A percentile compares a stretch with the other conserved stretches of the same genome.
These are phyloP conservation scores for Lineus longissimus DNA, from an alignment of 1,140 invertebrate genomes.

Conservation along the genomic window DNA sequence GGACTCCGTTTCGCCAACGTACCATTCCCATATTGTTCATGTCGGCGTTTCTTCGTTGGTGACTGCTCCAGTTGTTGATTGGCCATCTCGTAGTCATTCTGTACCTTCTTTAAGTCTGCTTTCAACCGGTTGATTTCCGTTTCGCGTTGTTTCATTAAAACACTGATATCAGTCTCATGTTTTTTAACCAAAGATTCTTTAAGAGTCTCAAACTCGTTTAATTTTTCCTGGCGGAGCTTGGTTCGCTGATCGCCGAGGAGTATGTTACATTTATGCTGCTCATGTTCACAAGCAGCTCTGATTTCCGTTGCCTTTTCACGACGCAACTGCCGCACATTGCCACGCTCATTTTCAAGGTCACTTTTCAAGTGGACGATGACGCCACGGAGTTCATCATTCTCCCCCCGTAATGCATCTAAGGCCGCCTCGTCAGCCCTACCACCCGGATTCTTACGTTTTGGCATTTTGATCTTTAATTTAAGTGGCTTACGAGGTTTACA, in stretches of 20 bases:
- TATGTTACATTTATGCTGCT: constrained; percentile 19
- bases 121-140: constrained; percentile 23
- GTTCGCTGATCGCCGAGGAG: constrained; percentile 17
- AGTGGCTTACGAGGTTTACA: too few relatives aligned
- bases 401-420: too few relatives aligned
- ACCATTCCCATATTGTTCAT: background rate
- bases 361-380: constrained; percentile 20
- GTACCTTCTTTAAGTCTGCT: constrained; percentile 21
- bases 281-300: constrained; percentile 17
- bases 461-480: too few relatives aligned
- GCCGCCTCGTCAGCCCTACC: too few relatives aligned
- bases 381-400: constrained; percentile 23
- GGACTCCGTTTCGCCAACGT: constrained; percentile 18
- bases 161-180: constrained; percentile 23
- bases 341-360: constrained; percentile 25
- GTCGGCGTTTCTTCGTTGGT: constrained; percentile 16
- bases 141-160: constrained; percentile 20
- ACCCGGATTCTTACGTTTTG: too few relatives aligned
- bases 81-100: background rate
- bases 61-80: constrained; percentile 12
- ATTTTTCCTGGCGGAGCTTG: constrained; percentile 24
- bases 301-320: constrained; percentile 29
- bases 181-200: constrained; percentile 15
- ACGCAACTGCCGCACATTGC: constrained; percentile 21
- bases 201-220: constrained; percentile 18